Conservation (phyloP, 2,888 invertebrate species). For the Plebejus melissa region DNA sequence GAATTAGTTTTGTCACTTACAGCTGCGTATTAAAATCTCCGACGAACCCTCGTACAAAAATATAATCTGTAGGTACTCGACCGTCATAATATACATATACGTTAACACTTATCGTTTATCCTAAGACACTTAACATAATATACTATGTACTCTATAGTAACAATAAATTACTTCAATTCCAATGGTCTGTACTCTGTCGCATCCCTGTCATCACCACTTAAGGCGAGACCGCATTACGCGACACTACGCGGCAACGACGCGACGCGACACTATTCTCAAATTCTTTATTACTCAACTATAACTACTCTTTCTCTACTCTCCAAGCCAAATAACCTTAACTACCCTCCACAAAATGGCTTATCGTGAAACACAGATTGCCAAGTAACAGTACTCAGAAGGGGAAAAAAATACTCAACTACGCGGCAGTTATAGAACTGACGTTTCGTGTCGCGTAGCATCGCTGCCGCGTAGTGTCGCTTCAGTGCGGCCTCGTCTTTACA, state of each 20-base stretch:
- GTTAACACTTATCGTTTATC: conserved; percentile 3
- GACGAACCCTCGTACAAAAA: conserved; percentile 16
- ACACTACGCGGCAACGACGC: too few species aligned
- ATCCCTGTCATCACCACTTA: neutral
- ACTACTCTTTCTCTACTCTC: too few species aligned
- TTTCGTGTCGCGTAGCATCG: too few species aligned
- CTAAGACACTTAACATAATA: neutral
- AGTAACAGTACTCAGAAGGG: too few species aligned
- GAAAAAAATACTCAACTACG: too few species aligned
- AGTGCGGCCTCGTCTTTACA: neutral
- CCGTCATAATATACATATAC: neutral
- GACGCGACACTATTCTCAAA: too few species aligned
- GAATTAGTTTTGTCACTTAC: neutral
- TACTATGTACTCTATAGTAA: conserved; percentile 9
- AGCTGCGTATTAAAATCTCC: conserved; percentile 1
- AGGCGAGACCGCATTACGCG: too few species aligned
- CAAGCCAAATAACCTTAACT: too few species aligned
- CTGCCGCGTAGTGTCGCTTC: neutral
- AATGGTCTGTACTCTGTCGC: neutral
- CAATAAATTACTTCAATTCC: conserved; percentile 7
- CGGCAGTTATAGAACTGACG: too few species aligned
- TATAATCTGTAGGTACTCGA: conserved; percentile 5
- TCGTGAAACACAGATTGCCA: too few species aligned
- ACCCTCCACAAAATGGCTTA: too few species aligned
- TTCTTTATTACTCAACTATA: too few species aligned